These are phyloP conservation scores for Microdon myrmicae DNA, from an alignment of 2,888 invertebrate genomes.

Conservation along the genomic window DNA sequence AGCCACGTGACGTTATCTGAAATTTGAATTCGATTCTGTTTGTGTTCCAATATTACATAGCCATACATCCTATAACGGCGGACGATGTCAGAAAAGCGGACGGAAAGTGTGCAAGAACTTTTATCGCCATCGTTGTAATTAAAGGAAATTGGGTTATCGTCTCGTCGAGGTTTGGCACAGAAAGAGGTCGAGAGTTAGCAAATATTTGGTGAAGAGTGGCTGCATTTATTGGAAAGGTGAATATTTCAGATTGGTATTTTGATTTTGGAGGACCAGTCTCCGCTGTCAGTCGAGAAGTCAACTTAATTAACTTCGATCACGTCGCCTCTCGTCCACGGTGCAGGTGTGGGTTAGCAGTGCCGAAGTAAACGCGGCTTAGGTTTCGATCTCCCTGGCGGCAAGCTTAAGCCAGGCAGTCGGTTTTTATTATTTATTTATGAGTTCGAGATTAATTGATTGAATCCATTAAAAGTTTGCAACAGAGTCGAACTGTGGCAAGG, in stretches of 20 bases:
- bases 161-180: constrained; percentile 7
- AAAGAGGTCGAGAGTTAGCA: constrained; percentile 5
- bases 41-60: constrained; percentile 36
- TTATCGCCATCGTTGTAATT: constrained; percentile 29
- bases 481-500: constrained; percentile 46
- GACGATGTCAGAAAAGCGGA: no score
- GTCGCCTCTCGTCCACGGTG: constrained; percentile 11
- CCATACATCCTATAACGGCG: constrained; percentile 4
- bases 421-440: constrained; percentile 48
- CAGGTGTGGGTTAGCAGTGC: constrained; percentile 29
- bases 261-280: background rate
- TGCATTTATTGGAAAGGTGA: no score
- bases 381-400: background rate
- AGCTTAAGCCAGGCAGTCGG: no score
- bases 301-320: constrained; percentile 42
- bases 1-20: background rate
- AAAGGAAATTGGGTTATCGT: constrained; percentile 40
- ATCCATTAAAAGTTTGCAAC: constrained; percentile 51
- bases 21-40: constrained; percentile 13
- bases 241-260: constrained; percentile 5
- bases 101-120: constrained; percentile 13
- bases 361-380: constrained; percentile 33
- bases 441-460: constrained; percentile 49
- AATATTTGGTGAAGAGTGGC: constrained; percentile 19
- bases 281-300: constrained; percentile 21